These are phyloP conservation scores for Musca domestica DNA, from an alignment of 1,140 invertebrate genomes.

Conservation along the genomic window DNA sequence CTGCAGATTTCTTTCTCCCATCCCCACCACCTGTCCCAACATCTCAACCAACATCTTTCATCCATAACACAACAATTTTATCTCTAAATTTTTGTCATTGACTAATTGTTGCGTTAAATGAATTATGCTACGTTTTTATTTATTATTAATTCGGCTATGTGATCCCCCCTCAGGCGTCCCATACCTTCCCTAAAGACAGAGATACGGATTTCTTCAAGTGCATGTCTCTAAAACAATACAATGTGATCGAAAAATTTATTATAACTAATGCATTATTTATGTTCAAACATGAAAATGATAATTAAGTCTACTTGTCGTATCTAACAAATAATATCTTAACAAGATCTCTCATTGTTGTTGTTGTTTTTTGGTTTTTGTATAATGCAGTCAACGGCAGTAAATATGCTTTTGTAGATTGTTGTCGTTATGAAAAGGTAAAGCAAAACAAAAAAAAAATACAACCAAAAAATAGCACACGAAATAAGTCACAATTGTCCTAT, in stretches of 20 bases:
- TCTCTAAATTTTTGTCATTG: too few species aligned
- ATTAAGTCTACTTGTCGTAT: slow-evolving; percentile 22
- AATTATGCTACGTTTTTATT: too few species aligned
- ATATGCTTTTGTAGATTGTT: not conserved
- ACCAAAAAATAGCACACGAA: not conserved
- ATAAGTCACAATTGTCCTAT: not conserved
- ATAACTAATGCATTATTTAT: slow-evolving; percentile 21
- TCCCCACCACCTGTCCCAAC: too few species aligned
- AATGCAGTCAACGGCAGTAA: too few species aligned
- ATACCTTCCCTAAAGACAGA: too few species aligned
- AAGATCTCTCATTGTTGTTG: slow-evolving; percentile 14
- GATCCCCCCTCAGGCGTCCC: too few species aligned
- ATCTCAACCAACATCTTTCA: too few species aligned
- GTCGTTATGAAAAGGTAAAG: not conserved
- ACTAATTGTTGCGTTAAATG: too few species aligned
- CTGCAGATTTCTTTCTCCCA: too few species aligned
- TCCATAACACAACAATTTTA: too few species aligned
- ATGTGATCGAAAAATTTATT: slow-evolving; percentile 9
- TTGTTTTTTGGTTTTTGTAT: too few species aligned
- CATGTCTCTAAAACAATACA: not conserved
- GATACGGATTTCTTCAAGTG: slow-evolving; percentile 8
- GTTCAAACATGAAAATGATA: slow-evolving; percentile 21
- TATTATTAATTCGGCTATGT: too few species aligned
- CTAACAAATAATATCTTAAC: slow-evolving; percentile 22
- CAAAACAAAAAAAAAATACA: not conserved